Percentiles rank a stretch among this genome's conserved stretches.
Evolutionary conservation across 2,113 vertebrate genomes (phyloP).

Genomic region (Entelurus aequoreus): DNA sequence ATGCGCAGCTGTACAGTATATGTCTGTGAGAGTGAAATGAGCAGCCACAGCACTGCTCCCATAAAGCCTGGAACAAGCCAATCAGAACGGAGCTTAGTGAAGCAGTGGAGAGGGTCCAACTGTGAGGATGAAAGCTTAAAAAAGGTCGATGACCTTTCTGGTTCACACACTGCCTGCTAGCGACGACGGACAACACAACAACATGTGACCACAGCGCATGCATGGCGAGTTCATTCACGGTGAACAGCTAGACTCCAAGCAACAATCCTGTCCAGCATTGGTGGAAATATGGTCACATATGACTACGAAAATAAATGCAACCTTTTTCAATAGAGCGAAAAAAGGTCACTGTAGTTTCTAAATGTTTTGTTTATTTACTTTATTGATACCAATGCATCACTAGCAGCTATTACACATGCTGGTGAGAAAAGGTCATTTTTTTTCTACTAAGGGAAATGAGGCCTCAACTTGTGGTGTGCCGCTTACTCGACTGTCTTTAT

Average conservation of each 20-base stretch:
- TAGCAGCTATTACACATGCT: no score
- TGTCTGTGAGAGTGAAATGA: slow-evolving; percentile 12
- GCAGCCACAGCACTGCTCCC: slow-evolving; percentile 16
- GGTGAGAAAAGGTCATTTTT: no score
- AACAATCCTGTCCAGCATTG: background rate
- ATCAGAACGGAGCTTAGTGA: slow-evolving; percentile 55
- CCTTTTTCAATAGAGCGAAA: no score
- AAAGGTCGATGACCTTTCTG: slow-evolving; percentile 11
- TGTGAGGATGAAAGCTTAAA: slow-evolving; percentile 27
- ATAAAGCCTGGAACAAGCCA: slow-evolving; percentile 24
- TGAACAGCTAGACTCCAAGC: background rate
- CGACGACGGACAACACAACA: slow-evolving; percentile 19
- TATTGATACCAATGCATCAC: no score
- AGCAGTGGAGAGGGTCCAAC: slow-evolving; percentile 41
- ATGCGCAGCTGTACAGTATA: no score
- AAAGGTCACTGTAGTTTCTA: no score
- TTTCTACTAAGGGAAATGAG: no score
- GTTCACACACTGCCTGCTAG: slow-evolving; percentile 23
- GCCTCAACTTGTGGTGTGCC: background rate
- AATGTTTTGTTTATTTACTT: no score
- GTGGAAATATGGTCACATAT: background rate
- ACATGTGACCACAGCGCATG: slow-evolving; percentile 4
- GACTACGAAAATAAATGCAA: no score
- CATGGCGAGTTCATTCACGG: background rate
- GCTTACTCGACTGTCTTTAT: background rate